Base-by-base conservation (phyloP, 2,113 vertebrate genomes). In the Hydropotes inermis region DNA sequence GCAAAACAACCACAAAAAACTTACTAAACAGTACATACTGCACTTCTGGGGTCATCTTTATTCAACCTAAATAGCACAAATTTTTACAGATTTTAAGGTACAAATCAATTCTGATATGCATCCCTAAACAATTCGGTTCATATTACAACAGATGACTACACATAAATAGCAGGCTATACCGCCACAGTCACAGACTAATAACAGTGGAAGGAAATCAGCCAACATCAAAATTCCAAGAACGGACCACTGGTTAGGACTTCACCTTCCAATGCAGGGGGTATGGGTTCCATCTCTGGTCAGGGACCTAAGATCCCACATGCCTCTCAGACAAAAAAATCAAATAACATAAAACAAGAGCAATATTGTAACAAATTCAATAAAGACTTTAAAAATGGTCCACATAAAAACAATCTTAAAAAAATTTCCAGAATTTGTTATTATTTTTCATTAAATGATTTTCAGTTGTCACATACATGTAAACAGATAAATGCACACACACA, bases 101-200 rank as follows among this genome's bases (percentile, higher is more conserved):
- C 23, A 95, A 86, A 93, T 91, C n/a, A 82, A 58, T 97, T 94
- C 45, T 79, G 76, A 95, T 39, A 92, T 16, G 36, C 21, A 89
- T 5, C 12, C n/a, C 27, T 91, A 74, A 84, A 47, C 28, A 33
- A 93, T 45, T 47, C 43, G 55, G 25, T 70, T 89, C 89, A n/a
- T 43, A 33, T 33, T 52, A 76, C 30, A 92, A 45, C 28, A 91
- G 17, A n/a, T 79, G 6, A 86, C 1, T 45, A 36, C 13, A 52
- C 9, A 2, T 39, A 93, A 91, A 91, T 67, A 60, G 25, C 9
- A 95, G 27, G 33, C 11, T 57, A 1, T 30, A 57, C 47, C 82
- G 27, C 50, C 43, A 91, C 74, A 23, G 19, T 94, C 36, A 78
- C 3, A 79, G 54, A 60, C 52, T 54, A 25, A 86, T 25, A 43